These are phyloP conservation scores for Lasioglossum malachurum DNA, from an alignment of 2,888 invertebrate genomes.

Conservation along the genomic window DNA sequence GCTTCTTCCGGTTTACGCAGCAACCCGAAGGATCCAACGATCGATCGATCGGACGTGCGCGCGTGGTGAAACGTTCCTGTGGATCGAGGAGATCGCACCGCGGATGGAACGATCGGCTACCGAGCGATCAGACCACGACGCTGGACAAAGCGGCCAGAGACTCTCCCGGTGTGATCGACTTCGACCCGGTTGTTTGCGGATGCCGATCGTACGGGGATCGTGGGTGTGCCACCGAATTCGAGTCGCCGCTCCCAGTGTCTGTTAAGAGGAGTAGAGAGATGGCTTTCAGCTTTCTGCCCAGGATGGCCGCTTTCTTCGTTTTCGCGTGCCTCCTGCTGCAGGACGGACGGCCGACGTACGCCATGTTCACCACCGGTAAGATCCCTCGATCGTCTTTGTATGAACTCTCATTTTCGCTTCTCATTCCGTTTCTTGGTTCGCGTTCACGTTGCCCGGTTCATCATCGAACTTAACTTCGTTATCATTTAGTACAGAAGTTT, in stretches of 20 bases:
- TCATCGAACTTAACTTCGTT: background rate
- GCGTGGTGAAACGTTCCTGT: constrained; percentile 23
- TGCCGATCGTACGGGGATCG: constrained; percentile 57
- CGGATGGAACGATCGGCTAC: constrained; percentile 33
- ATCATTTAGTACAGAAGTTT: background rate
- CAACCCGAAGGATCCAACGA: constrained; percentile 6
- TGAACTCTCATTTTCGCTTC: background rate
- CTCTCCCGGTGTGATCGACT: constrained; percentile 41
- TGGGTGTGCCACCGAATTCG: constrained; percentile 40
- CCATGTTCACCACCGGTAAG: constrained; percentile 82
- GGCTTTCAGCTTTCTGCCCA: constrained; percentile 57
- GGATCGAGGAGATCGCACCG: constrained; percentile 21
- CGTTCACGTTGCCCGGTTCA: background rate
- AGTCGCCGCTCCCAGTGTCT: constrained; percentile 40
- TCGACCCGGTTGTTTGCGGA: constrained; percentile 52
- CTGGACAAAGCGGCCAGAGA: constrained; percentile 29
- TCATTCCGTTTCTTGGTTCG: background rate
- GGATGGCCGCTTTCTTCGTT: constrained; percentile 73
- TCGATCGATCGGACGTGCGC: constrained; percentile 24
- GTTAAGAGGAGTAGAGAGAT: constrained; percentile 46
- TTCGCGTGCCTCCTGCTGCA: constrained; percentile 75
- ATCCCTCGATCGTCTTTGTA: background rate
- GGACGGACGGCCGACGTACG: constrained; percentile 73
- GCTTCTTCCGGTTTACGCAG: constrained; percentile 32
- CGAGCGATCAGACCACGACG: constrained; percentile 21